A percentile compares a stretch with the other conserved stretches of the same genome.
These are phyloP conservation scores for Engystomops pustulosus DNA, from an alignment of 2,113 vertebrate genomes.

Conservation along the genomic window DNA sequence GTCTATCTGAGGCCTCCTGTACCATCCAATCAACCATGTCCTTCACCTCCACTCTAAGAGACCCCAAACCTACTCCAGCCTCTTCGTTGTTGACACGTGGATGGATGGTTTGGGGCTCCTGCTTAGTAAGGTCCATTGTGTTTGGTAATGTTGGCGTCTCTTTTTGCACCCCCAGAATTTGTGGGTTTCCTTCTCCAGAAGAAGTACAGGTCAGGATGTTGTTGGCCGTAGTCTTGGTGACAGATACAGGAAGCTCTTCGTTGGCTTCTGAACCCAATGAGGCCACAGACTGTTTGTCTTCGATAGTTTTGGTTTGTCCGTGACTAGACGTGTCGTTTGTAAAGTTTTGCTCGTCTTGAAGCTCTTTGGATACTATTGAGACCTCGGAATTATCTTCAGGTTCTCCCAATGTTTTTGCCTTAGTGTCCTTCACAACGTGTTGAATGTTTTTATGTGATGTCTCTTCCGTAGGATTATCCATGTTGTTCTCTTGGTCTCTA, in stretches of 20 bases:
- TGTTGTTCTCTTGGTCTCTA: neutral
- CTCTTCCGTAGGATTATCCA: neutral
- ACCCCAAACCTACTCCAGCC: neutral
- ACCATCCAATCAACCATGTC: slow-evolving; percentile 32
- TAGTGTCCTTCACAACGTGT: neutral
- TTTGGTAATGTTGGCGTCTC: neutral
- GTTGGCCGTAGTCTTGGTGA: neutral
- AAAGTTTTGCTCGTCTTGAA: neutral
- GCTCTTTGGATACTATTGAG: neutral
- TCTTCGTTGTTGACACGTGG: neutral
- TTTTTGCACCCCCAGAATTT: neutral
- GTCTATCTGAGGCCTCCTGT: slow-evolving; percentile 36
- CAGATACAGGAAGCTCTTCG: neutral
- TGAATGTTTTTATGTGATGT: neutral
- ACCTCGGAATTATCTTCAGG: neutral
- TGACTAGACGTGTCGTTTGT: neutral
- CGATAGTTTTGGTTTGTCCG: neutral
- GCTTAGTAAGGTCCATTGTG: neutral
- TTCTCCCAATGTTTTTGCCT: neutral
- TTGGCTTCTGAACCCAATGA: neutral
- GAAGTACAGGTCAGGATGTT: neutral
- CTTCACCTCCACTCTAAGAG: slow-evolving; percentile 18
- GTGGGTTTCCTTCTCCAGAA: neutral
- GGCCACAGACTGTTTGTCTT: neutral
- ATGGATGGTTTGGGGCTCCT: neutral